Evolutionary conservation across 2,888 invertebrate species (phyloP).

Genomic region (Tachina lurida): DNA sequence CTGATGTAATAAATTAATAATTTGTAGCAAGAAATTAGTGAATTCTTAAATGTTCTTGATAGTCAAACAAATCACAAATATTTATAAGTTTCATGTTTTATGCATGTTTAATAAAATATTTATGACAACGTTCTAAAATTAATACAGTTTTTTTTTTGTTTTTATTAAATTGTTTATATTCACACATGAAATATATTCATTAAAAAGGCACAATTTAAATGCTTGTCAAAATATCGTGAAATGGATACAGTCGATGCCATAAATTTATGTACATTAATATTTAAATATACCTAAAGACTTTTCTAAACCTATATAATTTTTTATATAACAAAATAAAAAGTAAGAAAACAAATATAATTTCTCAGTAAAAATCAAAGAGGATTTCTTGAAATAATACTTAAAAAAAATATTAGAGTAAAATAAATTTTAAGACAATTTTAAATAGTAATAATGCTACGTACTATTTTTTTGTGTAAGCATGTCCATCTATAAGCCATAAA

Average conservation of each 20-base stretch:
- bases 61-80: constrained; percentile 39
- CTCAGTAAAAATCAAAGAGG: no score
- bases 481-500: no score
- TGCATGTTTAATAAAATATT: constrained; percentile 25
- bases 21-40: constrained; percentile 45
- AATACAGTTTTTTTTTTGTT: background rate
- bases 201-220: constrained; percentile 12
- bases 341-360: no score
- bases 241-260: background rate
- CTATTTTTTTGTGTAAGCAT: no score
- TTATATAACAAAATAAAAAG: no score
- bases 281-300: background rate
- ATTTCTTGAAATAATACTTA: no score
- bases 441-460: no score
- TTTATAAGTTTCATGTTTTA: constrained; percentile 12
- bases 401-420: no score
- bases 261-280: background rate
- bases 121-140: constrained; percentile 26
- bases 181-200: constrained; percentile 15
- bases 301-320: background rate
- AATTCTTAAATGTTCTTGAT: constrained; percentile 33
- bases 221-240: constrained; percentile 7
- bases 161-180: background rate
- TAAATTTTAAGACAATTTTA: no score
- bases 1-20: constrained; percentile 42